Base-by-base conservation (phyloP, 1,140 invertebrate genomes). In the Macrobrachium rosenbergii region DNA sequence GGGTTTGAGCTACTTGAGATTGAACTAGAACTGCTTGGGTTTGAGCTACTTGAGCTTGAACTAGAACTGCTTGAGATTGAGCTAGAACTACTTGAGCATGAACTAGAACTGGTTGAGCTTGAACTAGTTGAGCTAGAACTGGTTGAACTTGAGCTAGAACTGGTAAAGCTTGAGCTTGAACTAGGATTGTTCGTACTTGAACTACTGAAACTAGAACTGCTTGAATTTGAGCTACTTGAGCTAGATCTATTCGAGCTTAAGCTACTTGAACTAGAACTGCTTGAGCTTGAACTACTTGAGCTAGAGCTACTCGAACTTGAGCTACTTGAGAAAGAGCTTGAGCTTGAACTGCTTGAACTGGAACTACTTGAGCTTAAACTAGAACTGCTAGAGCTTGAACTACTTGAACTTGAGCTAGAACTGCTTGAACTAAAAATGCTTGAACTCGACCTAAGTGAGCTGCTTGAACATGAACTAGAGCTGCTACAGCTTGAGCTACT, bases 271-370 rank as follows among this genome's bases (percentile, higher is more conserved):
- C 77, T 79, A 5, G 77, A 79, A 62, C 45, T 59, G 23, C 58
- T 21, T 52, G 45, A 80, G 21, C 14, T 80, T 62, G 77, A n/a
- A 37, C n/a, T n/a, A n/a, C n/a, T n/a, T n/a, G n/a, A n/a, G n/a
- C n/a, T n/a, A n/a, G 60, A 60, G 7, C 58, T 62, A 19, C 52
- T 52, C 19, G 52, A 80, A 19, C 81, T 60, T 5, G 45, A 72
- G 58, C 64, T n/a, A n/a, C n/a, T n/a, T n/a, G n/a, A n/a, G n/a
- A n/a, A n/a, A n/a, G 67, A 69, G 59, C 77, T 79, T 12, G 60
- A 79, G 19, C 77, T 79, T 79, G 45, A 72, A 72, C 80, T 73
- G 21, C n/a, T 60, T 3, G 45, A 73, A 7, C 81, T 82, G 11
- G 64, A 73, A 58, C 81, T 73, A 21, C 11, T 62, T 5, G 43